Evolutionary conservation across 2,888 invertebrate species (phyloP).

Genomic region (Agrilus biguttatus): DNA sequence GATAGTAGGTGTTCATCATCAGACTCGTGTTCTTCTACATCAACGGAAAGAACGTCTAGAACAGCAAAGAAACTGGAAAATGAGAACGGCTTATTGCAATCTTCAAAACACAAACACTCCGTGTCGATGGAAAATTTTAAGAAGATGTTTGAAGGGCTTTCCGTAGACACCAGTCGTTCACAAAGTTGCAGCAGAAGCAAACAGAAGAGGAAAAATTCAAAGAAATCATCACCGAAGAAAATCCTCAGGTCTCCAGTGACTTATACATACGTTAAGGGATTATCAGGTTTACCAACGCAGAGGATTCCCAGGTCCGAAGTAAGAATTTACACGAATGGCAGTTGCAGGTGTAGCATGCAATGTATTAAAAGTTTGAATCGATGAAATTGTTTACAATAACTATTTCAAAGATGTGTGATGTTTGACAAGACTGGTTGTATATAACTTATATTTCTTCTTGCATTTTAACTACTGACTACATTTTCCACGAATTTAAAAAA

Average conservation of each 20-base stretch:
- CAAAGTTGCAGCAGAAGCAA: constrained; percentile 42
- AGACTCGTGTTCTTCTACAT: constrained; percentile 28
- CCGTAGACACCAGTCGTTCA: constrained; percentile 43
- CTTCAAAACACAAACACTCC: constrained; percentile 28
- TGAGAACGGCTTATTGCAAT: constrained; percentile 31
- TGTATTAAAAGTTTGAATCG: constrained; percentile 24
- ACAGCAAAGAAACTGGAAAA: constrained; percentile 15
- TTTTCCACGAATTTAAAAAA: too few relatives aligned
- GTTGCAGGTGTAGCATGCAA: constrained; percentile 25
- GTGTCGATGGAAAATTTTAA: constrained; percentile 47
- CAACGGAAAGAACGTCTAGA: constrained; percentile 16
- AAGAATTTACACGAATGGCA: constrained; percentile 16
- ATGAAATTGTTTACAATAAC: constrained; percentile 12
- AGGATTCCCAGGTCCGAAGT: constrained; percentile 49
- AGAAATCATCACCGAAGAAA: constrained; percentile 53
- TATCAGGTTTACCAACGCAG: constrained; percentile 70
- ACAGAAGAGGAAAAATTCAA: constrained; percentile 31
- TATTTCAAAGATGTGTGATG: background rate
- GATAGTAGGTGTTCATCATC: constrained; percentile 36
- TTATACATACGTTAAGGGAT: constrained; percentile 67
- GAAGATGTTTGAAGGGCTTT: constrained; percentile 57
- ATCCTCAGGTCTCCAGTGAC: constrained; percentile 65
- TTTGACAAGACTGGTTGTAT: too few relatives aligned
- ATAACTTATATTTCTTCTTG: too few relatives aligned
- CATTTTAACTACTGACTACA: too few relatives aligned